phyloP scores from a whole-genome alignment of 2,797 vertebrate genomes.

The Phaenicophaeus curvirostris region DNA sequence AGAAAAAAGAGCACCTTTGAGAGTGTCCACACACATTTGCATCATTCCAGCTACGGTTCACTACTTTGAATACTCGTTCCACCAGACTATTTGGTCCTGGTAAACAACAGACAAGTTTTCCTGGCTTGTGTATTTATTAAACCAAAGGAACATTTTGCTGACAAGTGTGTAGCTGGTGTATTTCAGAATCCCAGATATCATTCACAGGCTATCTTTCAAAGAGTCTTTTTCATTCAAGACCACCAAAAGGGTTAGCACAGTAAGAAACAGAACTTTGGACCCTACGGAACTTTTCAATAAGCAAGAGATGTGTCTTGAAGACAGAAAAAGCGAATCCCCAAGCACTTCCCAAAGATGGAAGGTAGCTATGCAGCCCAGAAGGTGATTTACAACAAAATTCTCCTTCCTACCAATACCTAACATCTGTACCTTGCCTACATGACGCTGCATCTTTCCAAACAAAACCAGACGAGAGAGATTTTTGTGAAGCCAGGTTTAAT shows the following conservation, averaged over 20 bases:
- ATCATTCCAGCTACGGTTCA: neutral
- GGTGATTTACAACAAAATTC: neutral
- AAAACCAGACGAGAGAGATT: slow-evolving; percentile 12
- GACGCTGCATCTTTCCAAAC: slow-evolving; percentile 17
- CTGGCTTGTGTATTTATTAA: slow-evolving; percentile 11
- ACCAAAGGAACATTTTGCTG: neutral
- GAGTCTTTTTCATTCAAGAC: neutral
- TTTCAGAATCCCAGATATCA: slow-evolving; percentile 8
- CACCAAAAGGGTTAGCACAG: neutral
- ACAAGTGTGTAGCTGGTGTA: neutral
- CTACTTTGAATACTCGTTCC: slow-evolving; percentile 14
- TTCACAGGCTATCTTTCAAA: neutral
- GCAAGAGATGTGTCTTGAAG: neutral
- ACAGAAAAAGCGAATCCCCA: neutral
- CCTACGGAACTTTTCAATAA: neutral
- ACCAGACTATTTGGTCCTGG: slow-evolving; percentile 53
- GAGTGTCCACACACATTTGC: neutral
- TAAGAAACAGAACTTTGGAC: neutral
- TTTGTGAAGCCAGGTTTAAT: slow-evolving; percentile 34
- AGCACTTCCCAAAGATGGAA: neutral
- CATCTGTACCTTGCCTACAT: neutral
- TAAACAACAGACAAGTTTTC: slow-evolving; percentile 25
- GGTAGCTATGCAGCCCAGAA: neutral
- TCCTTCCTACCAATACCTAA: neutral
- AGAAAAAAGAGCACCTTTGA: slow-evolving; percentile 17